Base-by-base conservation (phyloP, 2,113 vertebrate species). In the Nansenia antarctica region DNA sequence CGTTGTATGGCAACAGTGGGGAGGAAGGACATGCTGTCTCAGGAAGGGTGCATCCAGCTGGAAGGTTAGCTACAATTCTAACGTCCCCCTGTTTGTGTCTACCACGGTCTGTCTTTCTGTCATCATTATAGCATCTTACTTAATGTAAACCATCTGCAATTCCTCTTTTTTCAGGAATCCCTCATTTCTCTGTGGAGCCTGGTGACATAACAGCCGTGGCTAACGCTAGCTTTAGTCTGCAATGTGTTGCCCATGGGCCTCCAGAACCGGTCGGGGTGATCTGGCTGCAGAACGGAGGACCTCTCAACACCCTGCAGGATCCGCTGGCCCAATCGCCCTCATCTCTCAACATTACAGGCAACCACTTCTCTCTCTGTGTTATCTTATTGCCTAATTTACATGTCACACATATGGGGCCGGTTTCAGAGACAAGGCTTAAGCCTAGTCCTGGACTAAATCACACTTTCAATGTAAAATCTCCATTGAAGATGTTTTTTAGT, bases 121-220 rank as follows among this genome's bases (percentile, higher is more conserved):
- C 18, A 11, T 31, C 5, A n/a, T n/a, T 1, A 18, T 22, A 42
- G 27, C 7, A 15, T 15, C 61, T 20, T 5, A 47, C 9, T 14
- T 18, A 15, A 4, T 49, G 5, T 72, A 15, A 15, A 49, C 31
- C 14, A 45, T 67, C 22, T n/a, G n/a, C n/a, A n/a, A n/a, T n/a
- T n/a, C n/a, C n/a, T n/a, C n/a, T n/a, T 1, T 11, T 72, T 61
- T 37, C 74, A 93, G 96, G 95, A 42, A 90, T 97, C 49, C 95
- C 96, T 67, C 88, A 95, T 69, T 97, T 96, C 86, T 90, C 93
- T 1, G 86, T 91, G 82, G 94, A 96, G 79, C 96, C 96, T 0
- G 84, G 88, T 45, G 91, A 93, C 76, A 82, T 81, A 67, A 78
- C 88, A 0, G 76, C 93, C 1, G 69, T 86, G 0, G 91, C 93